phyloP scores from a whole-genome alignment of 2,888 invertebrate genomes.

The Amiota communis region DNA sequence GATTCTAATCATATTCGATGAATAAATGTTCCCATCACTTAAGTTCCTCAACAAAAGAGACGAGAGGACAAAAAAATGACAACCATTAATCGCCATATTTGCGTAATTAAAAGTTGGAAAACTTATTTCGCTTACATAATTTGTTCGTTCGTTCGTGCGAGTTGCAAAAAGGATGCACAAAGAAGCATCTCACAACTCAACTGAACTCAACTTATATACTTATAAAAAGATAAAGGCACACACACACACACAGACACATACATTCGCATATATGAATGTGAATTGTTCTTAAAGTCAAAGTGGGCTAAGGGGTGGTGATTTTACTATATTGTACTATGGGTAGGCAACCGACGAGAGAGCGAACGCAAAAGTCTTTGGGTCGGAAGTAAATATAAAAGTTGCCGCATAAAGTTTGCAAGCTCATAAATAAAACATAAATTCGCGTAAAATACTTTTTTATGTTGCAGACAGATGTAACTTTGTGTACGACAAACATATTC shows the following conservation, averaged over 20 bases:
- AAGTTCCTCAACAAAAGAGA: too few relatives aligned
- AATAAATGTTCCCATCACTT: too few relatives aligned
- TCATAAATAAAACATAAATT: constrained; percentile 66
- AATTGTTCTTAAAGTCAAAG: background rate
- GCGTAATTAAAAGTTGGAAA: constrained; percentile 23
- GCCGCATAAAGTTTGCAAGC: constrained; percentile 43
- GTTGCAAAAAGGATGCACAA: constrained; percentile 2
- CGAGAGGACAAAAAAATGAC: background rate
- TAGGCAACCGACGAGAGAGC: too few relatives aligned
- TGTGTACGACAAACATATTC: constrained; percentile 53
- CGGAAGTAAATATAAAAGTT: constrained; percentile 2
- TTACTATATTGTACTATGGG: background rate
- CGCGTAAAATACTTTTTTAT: constrained; percentile 48
- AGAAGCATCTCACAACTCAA: background rate
- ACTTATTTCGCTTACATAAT: background rate
- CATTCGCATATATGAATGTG: background rate
- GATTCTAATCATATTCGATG: too few relatives aligned
- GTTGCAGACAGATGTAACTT: constrained; percentile 20
- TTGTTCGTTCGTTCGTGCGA: background rate
- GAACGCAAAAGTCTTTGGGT: background rate
- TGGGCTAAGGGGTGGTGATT: background rate
- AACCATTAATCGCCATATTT: constrained; percentile 22
- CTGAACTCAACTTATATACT: too few relatives aligned
- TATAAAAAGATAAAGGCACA: background rate
- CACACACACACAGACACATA: background rate